Percentiles rank a stretch among this genome's conserved stretches.
Evolutionary conservation across 2,113 vertebrate genomes (phyloP).

Genomic region (Rhodinocichla rosea): DNA sequence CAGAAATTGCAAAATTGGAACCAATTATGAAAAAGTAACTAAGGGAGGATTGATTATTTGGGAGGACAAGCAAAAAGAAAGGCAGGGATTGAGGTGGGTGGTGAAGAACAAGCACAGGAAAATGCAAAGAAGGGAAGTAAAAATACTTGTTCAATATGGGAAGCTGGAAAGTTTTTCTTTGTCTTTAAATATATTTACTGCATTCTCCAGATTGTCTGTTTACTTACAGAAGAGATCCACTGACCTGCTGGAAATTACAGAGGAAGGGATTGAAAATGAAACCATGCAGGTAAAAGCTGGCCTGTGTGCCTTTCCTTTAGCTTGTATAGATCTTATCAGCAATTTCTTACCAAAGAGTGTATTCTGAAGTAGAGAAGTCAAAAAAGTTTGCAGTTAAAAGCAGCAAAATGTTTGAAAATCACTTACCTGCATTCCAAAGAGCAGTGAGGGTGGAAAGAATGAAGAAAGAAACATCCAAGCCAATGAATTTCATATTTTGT

Average conservation of each 20-base stretch:
- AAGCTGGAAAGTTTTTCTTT: background rate
- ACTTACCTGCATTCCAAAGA: conserved; percentile 43
- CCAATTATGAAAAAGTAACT: background rate
- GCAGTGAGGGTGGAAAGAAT: background rate
- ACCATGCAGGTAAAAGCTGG: background rate
- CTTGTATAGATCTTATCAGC: background rate
- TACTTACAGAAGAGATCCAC: background rate
- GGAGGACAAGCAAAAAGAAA: background rate
- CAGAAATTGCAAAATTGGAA: background rate
- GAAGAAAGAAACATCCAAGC: background rate
- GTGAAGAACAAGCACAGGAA: background rate
- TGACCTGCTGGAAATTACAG: background rate
- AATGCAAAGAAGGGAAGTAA: background rate
- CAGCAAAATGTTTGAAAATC: background rate
- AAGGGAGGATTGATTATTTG: background rate
- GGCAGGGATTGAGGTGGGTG: background rate
- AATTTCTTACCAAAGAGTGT: background rate
- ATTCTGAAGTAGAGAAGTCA: background rate
- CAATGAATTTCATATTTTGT: background rate
- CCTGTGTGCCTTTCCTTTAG: background rate
- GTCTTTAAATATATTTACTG: background rate
- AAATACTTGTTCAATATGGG: background rate
- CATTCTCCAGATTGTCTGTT: background rate
- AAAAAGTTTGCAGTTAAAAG: background rate
- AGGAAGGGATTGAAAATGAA: background rate